These are phyloP conservation scores for Blastobasis lacticolella DNA, from an alignment of 2,888 invertebrate species.

Conservation along the genomic window DNA sequence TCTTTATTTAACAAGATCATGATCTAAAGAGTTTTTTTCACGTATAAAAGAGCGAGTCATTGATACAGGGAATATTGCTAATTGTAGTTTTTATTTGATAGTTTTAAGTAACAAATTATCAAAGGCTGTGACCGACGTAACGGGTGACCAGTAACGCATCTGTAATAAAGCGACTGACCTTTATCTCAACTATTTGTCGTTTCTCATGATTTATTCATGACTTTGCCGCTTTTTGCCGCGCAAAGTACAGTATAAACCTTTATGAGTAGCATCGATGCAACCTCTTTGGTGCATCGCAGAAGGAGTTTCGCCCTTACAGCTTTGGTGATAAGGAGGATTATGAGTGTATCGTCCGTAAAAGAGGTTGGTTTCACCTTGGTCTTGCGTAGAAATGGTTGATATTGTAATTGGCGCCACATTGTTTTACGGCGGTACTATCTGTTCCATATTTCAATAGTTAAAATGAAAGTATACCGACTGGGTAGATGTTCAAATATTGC, in stretches of 20 bases:
- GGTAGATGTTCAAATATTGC: no score
- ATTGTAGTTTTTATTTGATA: no score
- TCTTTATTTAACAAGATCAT: no score
- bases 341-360: conserved; percentile 1
- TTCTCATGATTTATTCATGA: conserved; percentile 64
- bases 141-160: conserved; percentile 45
- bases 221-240: conserved; percentile 45
- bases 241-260: conserved; percentile 45
- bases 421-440: conserved; percentile 20
- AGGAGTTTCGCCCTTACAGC: conserved; percentile 21
- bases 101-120: conserved; percentile 10
- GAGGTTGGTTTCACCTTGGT: conserved; percentile 15
- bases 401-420: conserved; percentile 52
- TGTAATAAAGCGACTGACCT: conserved; percentile 63
- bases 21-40: no score
- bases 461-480: no score
- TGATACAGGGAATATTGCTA: no score
- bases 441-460: no score
- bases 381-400: conserved; percentile 42
- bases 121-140: conserved; percentile 34
- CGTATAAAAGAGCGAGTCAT: no score
- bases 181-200: conserved; percentile 63
- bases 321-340: conserved; percentile 17
- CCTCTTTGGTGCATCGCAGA: conserved; percentile 5
- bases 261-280: conserved; percentile 17